Conservation (phyloP, 2,888 invertebrate genomes). For the Spodoptera picta region DNA sequence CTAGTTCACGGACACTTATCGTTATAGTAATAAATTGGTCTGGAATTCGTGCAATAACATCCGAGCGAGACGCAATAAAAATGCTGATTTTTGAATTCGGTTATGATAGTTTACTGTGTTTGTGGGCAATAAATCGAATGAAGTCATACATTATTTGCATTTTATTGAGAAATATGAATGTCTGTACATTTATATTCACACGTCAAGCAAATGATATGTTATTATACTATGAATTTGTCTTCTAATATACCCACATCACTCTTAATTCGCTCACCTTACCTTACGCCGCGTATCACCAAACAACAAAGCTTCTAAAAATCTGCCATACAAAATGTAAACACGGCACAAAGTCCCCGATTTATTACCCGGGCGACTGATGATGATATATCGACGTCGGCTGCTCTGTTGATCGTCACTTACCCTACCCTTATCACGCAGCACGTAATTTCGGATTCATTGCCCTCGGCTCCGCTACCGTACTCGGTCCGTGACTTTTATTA, state of each 20-base stretch:
- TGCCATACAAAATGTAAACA: slow-evolving; percentile 77
- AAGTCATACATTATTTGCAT: slow-evolving; percentile 23
- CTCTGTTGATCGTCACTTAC: slow-evolving; percentile 86
- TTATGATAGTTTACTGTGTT: slow-evolving; percentile 59
- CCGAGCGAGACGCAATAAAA: slow-evolving; percentile 78
- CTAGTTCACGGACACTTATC: slow-evolving; percentile 86
- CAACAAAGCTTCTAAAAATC: slow-evolving; percentile 62
- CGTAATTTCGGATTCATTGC: slow-evolving; percentile 87
- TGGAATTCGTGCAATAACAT: slow-evolving; percentile 83
- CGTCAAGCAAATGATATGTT: no score
- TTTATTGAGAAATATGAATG: slow-evolving; percentile 10
- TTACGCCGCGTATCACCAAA: slow-evolving; percentile 38
- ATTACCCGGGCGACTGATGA: slow-evolving; percentile 85
- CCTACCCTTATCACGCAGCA: slow-evolving; percentile 86
- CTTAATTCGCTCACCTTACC: slow-evolving; percentile 35
- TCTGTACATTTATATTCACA: no score
- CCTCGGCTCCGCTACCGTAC: slow-evolving; percentile 71
- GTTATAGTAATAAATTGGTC: slow-evolving; percentile 87
- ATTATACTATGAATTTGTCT: slow-evolving; percentile 5
- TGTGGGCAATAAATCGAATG: slow-evolving; percentile 27
- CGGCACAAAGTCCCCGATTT: slow-evolving; percentile 79
- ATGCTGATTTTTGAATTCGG: slow-evolving; percentile 67
- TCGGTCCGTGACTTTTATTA: slow-evolving; percentile 70
- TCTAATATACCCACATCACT: slow-evolving; percentile 19
- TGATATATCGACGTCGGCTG: slow-evolving; percentile 87